These are phyloP conservation scores for Struthidea cinerea DNA, from an alignment of 2,113 vertebrate species.

Conservation along the genomic window DNA sequence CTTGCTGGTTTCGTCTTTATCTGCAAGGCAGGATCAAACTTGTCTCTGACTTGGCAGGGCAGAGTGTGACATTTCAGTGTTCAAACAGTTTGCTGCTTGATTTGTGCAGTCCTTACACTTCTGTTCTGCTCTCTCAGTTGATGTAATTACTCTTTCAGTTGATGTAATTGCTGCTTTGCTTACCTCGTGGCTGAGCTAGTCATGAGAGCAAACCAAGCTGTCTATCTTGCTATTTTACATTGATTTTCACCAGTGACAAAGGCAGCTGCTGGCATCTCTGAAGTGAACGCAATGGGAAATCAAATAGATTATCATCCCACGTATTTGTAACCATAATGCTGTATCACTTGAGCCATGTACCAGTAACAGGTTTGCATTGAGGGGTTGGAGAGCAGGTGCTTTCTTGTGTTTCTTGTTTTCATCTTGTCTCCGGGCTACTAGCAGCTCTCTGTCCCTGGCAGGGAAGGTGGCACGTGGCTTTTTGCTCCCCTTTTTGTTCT, in stretches of 20 bases:
- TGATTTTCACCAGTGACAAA: background rate
- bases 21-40: slow-evolving; percentile 21
- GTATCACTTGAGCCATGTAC: background rate
- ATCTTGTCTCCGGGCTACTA: background rate
- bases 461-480: background rate
- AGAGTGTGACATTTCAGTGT: background rate
- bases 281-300: background rate
- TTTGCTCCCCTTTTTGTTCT: background rate
- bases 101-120: background rate
- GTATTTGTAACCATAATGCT: background rate
- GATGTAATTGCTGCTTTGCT: slow-evolving; percentile 28
- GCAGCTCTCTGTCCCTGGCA: background rate
- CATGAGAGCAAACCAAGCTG: background rate
- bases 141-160: background rate
- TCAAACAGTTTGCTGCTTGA: background rate
- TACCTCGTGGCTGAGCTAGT: background rate
- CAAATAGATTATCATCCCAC: background rate
- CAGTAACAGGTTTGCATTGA: background rate
- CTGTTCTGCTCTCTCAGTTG: slow-evolving; percentile 4
- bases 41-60: background rate
- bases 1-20: slow-evolving; percentile 14
- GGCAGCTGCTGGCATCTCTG: background rate
- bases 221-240: background rate
- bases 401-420: background rate
- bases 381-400: background rate